Conservation (phyloP, 2,113 vertebrate species). For the Cettia cetti region DNA sequence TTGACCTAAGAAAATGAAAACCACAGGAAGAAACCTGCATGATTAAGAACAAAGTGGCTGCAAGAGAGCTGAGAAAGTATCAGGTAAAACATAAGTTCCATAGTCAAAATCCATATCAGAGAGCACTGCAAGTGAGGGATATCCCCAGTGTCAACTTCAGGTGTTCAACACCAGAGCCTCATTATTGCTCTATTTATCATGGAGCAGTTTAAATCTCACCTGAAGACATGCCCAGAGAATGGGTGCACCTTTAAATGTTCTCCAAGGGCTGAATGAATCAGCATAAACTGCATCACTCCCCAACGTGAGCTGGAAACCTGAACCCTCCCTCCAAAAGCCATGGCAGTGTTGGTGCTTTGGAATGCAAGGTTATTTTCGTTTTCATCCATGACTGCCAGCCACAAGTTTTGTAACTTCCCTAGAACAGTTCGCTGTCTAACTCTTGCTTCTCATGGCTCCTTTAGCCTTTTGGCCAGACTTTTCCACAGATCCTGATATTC, state of each 20-base stretch:
- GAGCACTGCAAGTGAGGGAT: not conserved
- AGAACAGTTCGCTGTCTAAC: not conserved
- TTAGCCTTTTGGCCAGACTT: not conserved
- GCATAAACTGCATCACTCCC: not conserved
- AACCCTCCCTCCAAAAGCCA: accelerated
- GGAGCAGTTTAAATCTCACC: not conserved
- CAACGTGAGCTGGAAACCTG: accelerated
- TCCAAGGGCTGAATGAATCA: not conserved
- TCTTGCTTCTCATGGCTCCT: not conserved
- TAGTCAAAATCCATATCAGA: accelerated
- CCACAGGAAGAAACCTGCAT: not conserved
- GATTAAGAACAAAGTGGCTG: not conserved
- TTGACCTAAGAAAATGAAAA: not conserved
- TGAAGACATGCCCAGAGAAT: not conserved
- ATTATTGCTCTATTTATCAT: not conserved
- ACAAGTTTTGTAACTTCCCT: not conserved
- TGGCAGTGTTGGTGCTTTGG: accelerated
- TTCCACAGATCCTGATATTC: not conserved
- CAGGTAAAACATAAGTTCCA: not conserved
- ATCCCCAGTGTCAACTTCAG: not conserved
- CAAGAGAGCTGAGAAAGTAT: not conserved
- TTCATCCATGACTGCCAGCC: not conserved
- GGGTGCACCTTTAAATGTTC: not conserved
- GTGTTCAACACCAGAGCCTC: not conserved
- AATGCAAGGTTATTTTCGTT: not conserved